Evolutionary conservation across 2,797 vertebrate species (phyloP).

Genomic region (Enoplosus armatus): DNA sequence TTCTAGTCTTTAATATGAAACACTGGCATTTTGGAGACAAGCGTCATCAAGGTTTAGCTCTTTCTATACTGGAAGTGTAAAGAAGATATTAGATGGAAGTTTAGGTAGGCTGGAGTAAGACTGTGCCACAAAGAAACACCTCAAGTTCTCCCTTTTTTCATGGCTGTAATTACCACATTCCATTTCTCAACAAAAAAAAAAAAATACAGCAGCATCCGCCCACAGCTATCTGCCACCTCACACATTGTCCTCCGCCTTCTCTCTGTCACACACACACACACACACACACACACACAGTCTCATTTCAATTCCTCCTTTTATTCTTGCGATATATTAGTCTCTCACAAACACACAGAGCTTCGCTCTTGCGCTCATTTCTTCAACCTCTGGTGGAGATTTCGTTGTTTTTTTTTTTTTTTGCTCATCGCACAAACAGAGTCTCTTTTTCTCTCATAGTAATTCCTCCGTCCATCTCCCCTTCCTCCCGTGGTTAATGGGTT

Average conservation of each 20-base stretch:
- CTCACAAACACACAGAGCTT: slow-evolving; percentile 40
- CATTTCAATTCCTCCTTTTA: slow-evolving; percentile 56
- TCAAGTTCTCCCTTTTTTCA: slow-evolving; percentile 60
- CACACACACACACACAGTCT: slow-evolving; percentile 17
- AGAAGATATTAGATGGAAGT: slow-evolving; percentile 21
- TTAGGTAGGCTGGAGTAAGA: slow-evolving; percentile 23
- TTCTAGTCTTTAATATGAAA: neutral
- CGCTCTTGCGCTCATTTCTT: slow-evolving; percentile 64
- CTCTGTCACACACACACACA: slow-evolving; percentile 23
- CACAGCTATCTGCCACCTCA: slow-evolving; percentile 63
- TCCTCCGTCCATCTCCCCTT: slow-evolving; percentile 18
- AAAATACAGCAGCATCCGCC: slow-evolving; percentile 54
- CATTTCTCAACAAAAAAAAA: slow-evolving; percentile 70
- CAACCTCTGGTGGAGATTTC: slow-evolving; percentile 49
- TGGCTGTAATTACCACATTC: slow-evolving; percentile 67
- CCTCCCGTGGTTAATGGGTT: slow-evolving; percentile 32
- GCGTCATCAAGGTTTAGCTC: neutral
- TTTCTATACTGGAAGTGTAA: neutral
- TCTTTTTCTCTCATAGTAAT: slow-evolving; percentile 19
- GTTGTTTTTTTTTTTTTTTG: slow-evolving; percentile 39
- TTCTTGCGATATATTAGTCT: slow-evolving; percentile 50
- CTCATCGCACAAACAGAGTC: slow-evolving; percentile 22
- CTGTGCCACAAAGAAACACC: slow-evolving; percentile 26
- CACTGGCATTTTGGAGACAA: neutral
- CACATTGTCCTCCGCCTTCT: slow-evolving; percentile 44